A percentile compares a stretch with the other conserved stretches of the same genome.
Evolutionary conservation across 1,140 invertebrate genomes (phyloP).

Genomic region (Trichonephila clavata): DNA sequence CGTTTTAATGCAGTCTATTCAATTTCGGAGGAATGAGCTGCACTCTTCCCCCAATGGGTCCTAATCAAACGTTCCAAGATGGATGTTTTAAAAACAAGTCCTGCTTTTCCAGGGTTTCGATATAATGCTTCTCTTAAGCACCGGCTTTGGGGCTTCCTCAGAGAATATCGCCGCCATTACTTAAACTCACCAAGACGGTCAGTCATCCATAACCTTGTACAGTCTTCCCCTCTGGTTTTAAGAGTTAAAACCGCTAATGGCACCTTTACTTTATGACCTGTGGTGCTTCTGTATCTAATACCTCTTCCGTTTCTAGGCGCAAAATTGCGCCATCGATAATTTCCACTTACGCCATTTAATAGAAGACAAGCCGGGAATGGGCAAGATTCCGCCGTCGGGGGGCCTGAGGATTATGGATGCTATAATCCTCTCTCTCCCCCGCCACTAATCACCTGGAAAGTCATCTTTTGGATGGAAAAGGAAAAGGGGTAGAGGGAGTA

Average conservation of each 20-base stretch:
- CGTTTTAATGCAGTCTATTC: too few species aligned
- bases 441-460: slow-evolving; percentile 49
- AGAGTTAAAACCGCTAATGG: slow-evolving; percentile 68
- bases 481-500: slow-evolving; percentile 11
- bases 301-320: background rate
- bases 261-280: slow-evolving; percentile 69
- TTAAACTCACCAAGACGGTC: slow-evolving; percentile 30
- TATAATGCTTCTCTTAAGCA: background rate
- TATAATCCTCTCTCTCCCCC: slow-evolving; percentile 53
- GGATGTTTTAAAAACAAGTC: background rate
- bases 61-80: background rate
- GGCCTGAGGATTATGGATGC: slow-evolving; percentile 45
- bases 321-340: slow-evolving; percentile 43
- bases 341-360: slow-evolving; percentile 44
- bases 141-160: background rate
- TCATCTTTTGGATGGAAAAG: slow-evolving; percentile 49
- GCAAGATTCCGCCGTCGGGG: background rate
- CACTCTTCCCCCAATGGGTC: too few species aligned
- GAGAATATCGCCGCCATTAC: slow-evolving; percentile 29
- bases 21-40: too few species aligned
- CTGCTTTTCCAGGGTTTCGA: background rate
- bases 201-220: slow-evolving; percentile 41
- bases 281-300: slow-evolving; percentile 8
- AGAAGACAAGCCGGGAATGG: slow-evolving; percentile 31
- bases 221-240: slow-evolving; percentile 1